Evolutionary conservation across 2,888 invertebrate genomes (phyloP).

Genomic region (Drosophila quinaria): DNA sequence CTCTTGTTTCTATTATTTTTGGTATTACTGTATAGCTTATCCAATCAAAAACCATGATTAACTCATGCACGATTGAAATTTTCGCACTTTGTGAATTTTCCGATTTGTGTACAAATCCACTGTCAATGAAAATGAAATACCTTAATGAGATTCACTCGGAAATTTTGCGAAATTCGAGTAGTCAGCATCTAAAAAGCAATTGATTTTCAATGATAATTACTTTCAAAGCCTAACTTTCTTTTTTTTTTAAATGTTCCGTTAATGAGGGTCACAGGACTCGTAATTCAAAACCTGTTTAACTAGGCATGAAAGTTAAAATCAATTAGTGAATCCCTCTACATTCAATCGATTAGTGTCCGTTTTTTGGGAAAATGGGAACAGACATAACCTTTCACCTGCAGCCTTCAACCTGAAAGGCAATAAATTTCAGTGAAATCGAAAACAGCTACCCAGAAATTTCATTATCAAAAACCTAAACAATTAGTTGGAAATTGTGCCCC

Average conservation of each 20-base stretch:
- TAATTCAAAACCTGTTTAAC: conserved; percentile 8
- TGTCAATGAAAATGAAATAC: conserved; percentile 6
- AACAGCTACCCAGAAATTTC: not conserved
- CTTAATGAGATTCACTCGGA: conserved; percentile 1
- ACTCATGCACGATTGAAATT: conserved; percentile 27
- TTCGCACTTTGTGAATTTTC: conserved; percentile 1
- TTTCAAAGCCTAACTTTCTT: not conserved
- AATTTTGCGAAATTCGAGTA: conserved; percentile 7
- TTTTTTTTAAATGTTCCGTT: conserved; percentile 1
- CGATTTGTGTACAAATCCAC: not conserved
- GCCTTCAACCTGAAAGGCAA: too few species aligned
- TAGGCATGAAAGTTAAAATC: not conserved
- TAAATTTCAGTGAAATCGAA: not conserved
- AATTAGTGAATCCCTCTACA: conserved; percentile 12
- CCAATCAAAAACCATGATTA: conserved; percentile 24
- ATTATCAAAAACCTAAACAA: not conserved
- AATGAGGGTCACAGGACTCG: conserved; percentile 18
- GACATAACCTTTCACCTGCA: not conserved
- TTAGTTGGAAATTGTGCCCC: not conserved
- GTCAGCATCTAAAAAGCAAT: conserved; percentile 3
- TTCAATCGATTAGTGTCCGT: conserved; percentile 15
- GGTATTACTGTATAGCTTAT: not conserved
- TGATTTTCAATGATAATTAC: conserved; percentile 10
- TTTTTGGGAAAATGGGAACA: not conserved
- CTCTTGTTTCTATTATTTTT: too few species aligned